phyloP scores from a whole-genome alignment of 2,888 invertebrate genomes.

The Yponomeuta malinellus region DNA sequence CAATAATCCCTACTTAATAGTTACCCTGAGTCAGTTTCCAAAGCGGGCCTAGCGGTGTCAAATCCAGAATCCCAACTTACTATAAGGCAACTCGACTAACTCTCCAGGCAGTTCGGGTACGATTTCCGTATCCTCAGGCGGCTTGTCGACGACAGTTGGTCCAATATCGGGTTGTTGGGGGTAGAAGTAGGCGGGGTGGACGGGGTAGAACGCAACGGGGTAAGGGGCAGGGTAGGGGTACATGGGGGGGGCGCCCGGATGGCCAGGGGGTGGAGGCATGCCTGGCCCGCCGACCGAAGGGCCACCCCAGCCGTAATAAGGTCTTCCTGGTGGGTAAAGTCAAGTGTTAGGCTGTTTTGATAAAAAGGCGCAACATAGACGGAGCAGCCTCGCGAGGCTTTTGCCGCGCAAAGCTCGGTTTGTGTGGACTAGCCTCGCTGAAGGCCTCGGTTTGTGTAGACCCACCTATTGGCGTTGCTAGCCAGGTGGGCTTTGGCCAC shows the following conservation, averaged over 20 bases:
- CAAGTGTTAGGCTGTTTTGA: background rate
- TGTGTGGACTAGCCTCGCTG: too few species aligned
- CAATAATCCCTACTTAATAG: too few species aligned
- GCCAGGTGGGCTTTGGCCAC: too few species aligned
- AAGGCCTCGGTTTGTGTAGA: too few species aligned
- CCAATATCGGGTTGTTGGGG: conserved; percentile 38
- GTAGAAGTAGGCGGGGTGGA: conserved; percentile 65
- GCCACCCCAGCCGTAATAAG: conserved; percentile 59
- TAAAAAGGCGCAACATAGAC: background rate
- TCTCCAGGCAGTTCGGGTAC: conserved; percentile 64
- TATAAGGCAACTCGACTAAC: conserved; percentile 68
- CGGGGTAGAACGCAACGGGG: conserved; percentile 54
- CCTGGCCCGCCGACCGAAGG: conserved; percentile 27
- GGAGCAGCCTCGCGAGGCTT: background rate
- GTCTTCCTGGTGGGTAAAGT: conserved; percentile 34
- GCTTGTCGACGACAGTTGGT: conserved; percentile 34
- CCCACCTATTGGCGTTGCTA: too few species aligned
- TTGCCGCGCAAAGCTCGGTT: background rate
- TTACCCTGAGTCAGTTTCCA: background rate
- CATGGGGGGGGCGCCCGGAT: conserved; percentile 31
- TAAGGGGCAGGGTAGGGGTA: conserved; percentile 32
- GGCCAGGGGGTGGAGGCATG: conserved; percentile 25
- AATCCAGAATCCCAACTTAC: conserved; percentile 45
- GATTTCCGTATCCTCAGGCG: conserved; percentile 35
- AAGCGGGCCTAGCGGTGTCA: background rate